Evolutionary conservation across 2,888 invertebrate genomes (phyloP).

Genomic region (Harpagoxenus sublaevis): DNA sequence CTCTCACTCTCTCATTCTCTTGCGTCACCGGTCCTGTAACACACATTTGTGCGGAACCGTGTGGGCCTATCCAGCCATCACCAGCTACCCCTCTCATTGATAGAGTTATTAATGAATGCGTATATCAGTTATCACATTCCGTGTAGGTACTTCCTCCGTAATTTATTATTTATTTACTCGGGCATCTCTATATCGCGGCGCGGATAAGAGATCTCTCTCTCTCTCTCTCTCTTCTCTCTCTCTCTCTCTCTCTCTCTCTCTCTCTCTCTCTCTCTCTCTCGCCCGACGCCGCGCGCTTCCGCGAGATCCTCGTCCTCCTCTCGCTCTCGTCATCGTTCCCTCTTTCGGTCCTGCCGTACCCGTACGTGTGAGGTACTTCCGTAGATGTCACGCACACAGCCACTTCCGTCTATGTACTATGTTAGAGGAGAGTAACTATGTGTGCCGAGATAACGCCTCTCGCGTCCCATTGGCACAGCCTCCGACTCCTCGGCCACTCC

Average conservation of each 20-base stretch:
- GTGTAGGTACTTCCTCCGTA: not conserved
- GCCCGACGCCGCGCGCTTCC: not conserved
- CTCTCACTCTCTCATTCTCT: not conserved
- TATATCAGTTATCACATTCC: not conserved
- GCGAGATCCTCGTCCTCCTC: constrained; percentile 20
- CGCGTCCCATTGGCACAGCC: constrained; percentile 73
- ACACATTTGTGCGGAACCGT: not conserved
- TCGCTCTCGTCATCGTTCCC: constrained; percentile 14
- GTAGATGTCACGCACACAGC: constrained; percentile 57
- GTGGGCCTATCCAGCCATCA: not conserved
- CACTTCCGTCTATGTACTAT: constrained; percentile 54
- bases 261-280: constrained; percentile 13
- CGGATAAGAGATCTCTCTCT: not conserved
- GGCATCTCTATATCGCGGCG: not conserved
- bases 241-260: no score
- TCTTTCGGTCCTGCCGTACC: not conserved
- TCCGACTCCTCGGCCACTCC: constrained; percentile 71
- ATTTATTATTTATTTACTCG: constrained; percentile 25
- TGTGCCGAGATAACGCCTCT: constrained; percentile 73
- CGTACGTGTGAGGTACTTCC: not conserved
- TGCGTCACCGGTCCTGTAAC: not conserved
- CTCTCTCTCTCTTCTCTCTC: no score
- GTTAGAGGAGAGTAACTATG: constrained; percentile 58
- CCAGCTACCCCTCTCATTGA: constrained; percentile 23
- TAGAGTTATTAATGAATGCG: not conserved